A percentile compares a stretch with the other conserved stretches of the same genome.
Conservation (phyloP, 2,113 vertebrate species). For the Vidua macroura region DNA sequence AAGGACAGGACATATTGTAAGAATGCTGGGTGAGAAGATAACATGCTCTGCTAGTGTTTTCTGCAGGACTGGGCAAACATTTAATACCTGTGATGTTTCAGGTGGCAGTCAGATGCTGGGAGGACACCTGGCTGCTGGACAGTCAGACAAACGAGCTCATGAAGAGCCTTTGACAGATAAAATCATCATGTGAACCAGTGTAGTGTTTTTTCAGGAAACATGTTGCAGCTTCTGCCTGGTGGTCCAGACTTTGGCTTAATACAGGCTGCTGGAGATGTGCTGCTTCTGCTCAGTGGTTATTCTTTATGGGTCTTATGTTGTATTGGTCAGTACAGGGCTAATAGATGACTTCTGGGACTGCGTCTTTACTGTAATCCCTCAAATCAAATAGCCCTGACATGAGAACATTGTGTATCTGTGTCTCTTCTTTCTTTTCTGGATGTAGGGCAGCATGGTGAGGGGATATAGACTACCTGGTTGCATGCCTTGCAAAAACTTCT, state of each 20-base stretch:
- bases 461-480: neutral
- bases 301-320: neutral
- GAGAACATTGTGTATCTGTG: neutral
- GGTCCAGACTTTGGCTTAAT: neutral
- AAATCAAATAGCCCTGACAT: too few species aligned
- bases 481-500: neutral
- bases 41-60: neutral
- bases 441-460: neutral
- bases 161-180: neutral
- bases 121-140: neutral
- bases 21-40: neutral
- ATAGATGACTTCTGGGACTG: neutral
- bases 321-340: neutral
- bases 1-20: neutral
- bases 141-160: neutral
- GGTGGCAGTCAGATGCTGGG: neutral
- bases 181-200: accelerated
- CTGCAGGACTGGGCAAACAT: neutral
- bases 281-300: accelerated
- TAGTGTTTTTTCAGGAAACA: neutral
- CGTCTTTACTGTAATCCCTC: neutral
- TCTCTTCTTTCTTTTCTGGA: neutral
- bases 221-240: neutral
- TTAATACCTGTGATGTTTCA: neutral
- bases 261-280: accelerated